These are phyloP conservation scores for Saimiri boliviensis DNA, from an alignment of 2,113 vertebrate species.

Conservation along the genomic window DNA sequence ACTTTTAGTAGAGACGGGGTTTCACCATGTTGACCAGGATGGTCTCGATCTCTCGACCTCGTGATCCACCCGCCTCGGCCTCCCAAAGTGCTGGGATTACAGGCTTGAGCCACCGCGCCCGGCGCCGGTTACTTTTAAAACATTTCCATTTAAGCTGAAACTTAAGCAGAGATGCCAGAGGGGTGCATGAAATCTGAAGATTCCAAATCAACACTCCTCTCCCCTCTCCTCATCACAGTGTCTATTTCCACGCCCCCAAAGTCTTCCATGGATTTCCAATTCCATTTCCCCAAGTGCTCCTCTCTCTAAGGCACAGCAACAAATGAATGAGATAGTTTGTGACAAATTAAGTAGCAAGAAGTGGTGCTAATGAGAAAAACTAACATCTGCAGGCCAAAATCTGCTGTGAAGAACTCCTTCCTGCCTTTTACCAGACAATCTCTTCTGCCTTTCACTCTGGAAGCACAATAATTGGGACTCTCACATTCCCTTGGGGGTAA, in stretches of 20 bases:
- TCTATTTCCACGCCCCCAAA: neutral
- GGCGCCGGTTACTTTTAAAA: conserved; percentile 28
- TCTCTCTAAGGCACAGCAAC: neutral
- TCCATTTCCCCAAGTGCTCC: neutral
- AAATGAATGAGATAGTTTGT: neutral
- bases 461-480: neutral
- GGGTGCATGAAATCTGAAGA: neutral
- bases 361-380: neutral
- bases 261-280: neutral
- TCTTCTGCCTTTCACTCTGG: neutral
- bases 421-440: neutral
- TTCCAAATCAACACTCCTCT: neutral
- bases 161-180: neutral
- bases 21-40: no score
- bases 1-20: no score
- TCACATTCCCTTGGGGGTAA: neutral
- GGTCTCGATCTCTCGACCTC: no score
- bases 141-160: neutral
- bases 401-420: neutral
- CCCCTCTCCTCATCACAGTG: neutral
- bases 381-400: neutral
- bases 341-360: neutral
- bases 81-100: no score
- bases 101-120: no score
- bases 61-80: no score